Evolutionary conservation across 1,140 invertebrate species (phyloP), one percentile per base, ranked within the genome.

Genomic region (Lepidurus packardi): DNA sequence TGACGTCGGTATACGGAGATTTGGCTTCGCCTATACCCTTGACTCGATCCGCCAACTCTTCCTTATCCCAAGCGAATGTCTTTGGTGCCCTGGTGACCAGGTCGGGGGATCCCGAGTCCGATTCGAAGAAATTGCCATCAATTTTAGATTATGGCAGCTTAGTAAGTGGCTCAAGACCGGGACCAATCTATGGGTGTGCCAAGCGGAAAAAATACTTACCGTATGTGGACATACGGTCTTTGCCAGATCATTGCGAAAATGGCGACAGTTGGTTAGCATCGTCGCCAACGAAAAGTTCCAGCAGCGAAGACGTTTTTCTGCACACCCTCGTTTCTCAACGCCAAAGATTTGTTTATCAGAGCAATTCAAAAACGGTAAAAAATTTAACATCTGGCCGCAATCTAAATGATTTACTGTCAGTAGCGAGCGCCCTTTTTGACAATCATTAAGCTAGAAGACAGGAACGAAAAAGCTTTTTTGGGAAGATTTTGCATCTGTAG

Each of bases 141-240:
- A 16, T 21, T 65, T 21, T 65, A 13, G 21, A 16, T 65, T 65
- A 65, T 21, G 53, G 21, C n/a, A 65, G 53, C 21, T 1, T 16
- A 65, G 2, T 13, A 65, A 65, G 21, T n/a, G 21, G 1, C 0
- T 13, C 53, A 65, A 21, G 53, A 13, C 53, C 53, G 6, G 53
- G 53, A 21, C 53, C 53, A 65, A 65, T 65, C 6, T 65, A 65
- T 65, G 53, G 53, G 5, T 65, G n/a, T 65, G 53, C 53, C 53
- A 65, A 65, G 53, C 53, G 53, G 53, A 65, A 65, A 21, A 65
- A 65, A 65, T 65, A 65, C 53, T 65, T 65, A 65, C 53, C 53
- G 21, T 65, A 21, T 65, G 53, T 16, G 4, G 21, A 65, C 21
- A 13, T 65, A 65, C 53, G 53, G 13, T 21, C 53, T 6, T n/a